Evolutionary conservation across 2,888 invertebrate genomes (phyloP).

Genomic region (Amiota mariae): DNA sequence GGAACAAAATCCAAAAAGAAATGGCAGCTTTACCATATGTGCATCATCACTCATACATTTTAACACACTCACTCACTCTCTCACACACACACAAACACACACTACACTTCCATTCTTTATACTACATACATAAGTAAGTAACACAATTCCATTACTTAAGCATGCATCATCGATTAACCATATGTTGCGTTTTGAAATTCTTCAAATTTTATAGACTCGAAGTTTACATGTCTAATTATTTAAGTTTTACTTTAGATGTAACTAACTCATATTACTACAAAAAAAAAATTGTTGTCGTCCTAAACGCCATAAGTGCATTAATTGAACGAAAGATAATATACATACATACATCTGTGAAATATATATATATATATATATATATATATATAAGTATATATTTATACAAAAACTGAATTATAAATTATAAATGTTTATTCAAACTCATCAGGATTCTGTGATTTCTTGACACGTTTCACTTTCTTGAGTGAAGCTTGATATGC

Average conservation of each 20-base stretch:
- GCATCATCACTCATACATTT: not conserved
- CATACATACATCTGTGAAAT: no score
- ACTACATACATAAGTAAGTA: no score
- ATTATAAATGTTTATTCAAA: not conserved
- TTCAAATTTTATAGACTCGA: not conserved
- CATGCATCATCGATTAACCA: no score
- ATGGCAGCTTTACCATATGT: constrained; percentile 18
- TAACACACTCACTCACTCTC: not conserved
- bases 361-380: not conserved
- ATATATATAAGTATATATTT: not conserved
- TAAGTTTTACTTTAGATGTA: no score
- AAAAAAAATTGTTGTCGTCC: no score
- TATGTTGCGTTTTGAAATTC: not conserved
- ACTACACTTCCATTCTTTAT: not conserved
- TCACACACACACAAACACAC: no score
- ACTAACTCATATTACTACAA: no score
- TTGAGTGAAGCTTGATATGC: constrained; percentile 34
- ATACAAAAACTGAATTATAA: no score
- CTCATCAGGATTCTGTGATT: constrained; percentile 29
- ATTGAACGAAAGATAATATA: no score
- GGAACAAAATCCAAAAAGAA: not conserved
- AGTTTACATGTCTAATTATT: not conserved
- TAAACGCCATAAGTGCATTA: no score
- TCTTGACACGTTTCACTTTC: constrained; percentile 46
- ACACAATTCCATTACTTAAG: no score